Evolutionary conservation across 2,797 vertebrate genomes (phyloP).

Genomic region (Bucorvus abyssinicus): DNA sequence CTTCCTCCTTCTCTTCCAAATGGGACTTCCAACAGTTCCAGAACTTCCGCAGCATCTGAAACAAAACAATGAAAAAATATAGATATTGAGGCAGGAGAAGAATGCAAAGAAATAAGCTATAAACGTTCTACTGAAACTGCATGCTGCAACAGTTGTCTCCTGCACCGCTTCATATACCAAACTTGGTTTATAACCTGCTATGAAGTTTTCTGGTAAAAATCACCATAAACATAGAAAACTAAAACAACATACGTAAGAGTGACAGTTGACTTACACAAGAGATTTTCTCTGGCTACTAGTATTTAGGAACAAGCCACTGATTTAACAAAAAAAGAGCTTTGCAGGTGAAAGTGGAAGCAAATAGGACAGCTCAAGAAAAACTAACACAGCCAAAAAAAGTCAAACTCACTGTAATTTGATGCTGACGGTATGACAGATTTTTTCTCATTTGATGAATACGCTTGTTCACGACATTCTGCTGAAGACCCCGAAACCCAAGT

Average conservation of each 20-base stretch:
- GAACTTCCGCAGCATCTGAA: constrained; percentile 78
- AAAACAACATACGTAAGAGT: neutral
- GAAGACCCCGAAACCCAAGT: constrained; percentile 75
- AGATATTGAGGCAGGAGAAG: neutral
- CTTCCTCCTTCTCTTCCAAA: constrained; percentile 84
- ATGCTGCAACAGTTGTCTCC: neutral
- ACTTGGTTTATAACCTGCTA: neutral
- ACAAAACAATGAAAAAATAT: neutral
- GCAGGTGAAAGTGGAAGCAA: neutral
- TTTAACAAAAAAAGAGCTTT: neutral
- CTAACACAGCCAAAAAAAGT: neutral
- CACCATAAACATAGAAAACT: neutral
- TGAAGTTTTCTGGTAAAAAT: neutral
- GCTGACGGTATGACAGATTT: constrained; percentile 80
- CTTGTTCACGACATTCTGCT: constrained; percentile 67
- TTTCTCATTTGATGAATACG: constrained; percentile 74
- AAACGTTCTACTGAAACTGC: neutral
- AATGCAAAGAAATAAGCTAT: neutral
- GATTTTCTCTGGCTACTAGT: neutral
- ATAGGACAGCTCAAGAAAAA: neutral
- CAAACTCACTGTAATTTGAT: constrained; percentile 55
- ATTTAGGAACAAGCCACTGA: neutral
- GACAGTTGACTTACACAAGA: neutral
- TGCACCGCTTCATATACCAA: neutral
- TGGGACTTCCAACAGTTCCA: constrained; percentile 82